phyloP scores from a whole-genome alignment of 2,797 vertebrate species.

The Helicolenus hilgendorfi region DNA sequence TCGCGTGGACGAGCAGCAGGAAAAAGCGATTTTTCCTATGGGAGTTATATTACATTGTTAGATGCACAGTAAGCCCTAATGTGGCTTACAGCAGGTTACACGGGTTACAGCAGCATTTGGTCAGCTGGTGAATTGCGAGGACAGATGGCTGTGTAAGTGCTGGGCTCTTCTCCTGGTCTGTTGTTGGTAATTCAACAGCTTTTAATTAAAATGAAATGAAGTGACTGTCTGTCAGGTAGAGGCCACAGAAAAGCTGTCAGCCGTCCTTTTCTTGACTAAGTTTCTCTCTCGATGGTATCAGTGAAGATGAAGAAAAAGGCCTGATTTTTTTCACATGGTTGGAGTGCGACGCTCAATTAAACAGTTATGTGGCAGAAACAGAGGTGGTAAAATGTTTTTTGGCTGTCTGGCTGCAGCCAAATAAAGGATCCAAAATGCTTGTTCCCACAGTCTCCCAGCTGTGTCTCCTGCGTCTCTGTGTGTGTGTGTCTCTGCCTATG shows the following conservation, averaged over 20 bases:
- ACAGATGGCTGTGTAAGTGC: not conserved
- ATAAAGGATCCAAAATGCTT: conserved; percentile 15
- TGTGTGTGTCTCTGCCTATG: not conserved
- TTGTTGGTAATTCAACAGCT: not conserved
- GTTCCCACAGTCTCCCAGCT: conserved; percentile 43
- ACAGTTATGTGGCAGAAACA: not conserved
- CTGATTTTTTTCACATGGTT: not conserved
- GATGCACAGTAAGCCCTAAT: conserved; percentile 12
- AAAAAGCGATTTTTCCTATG: conserved; percentile 6
- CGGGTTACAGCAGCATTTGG: conserved; percentile 8
- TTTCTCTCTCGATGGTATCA: not conserved
- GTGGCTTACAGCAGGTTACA: conserved; percentile 24
- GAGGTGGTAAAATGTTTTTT: conserved; percentile 14
- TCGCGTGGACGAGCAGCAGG: conserved; percentile 4
- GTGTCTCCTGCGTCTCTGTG: conserved; percentile 8
- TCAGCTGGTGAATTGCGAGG: conserved; percentile 6
- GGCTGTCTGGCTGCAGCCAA: conserved; percentile 19
- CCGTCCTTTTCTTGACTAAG: not conserved
- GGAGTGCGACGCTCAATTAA: conserved; percentile 9
- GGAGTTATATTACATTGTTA: conserved; percentile 39
- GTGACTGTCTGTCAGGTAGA: not conserved
- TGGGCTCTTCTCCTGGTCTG: not conserved
- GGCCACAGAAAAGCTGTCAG: not conserved
- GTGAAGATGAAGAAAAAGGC: not conserved
- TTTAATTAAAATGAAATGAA: not conserved